phyloP scores from a whole-genome alignment of 1,140 invertebrate genomes.

The Drosophila cardini region DNA sequence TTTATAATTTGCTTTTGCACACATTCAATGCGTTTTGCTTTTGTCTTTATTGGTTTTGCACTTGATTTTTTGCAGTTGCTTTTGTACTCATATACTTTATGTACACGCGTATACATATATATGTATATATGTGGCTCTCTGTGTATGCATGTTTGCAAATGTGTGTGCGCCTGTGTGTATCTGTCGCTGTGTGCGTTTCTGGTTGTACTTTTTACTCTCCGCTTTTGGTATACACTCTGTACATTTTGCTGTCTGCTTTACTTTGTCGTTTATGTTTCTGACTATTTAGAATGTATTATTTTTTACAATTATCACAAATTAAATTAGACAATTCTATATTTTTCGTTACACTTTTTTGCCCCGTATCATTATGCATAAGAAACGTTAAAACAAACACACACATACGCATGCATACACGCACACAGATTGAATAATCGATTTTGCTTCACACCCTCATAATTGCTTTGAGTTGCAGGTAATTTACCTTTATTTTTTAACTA shows the following conservation, averaged over 20 bases:
- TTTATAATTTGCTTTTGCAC: slow-evolving; percentile 34
- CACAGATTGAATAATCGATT: slow-evolving; percentile 80
- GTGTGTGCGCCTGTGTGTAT: slow-evolving; percentile 37
- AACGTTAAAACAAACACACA: slow-evolving; percentile 62
- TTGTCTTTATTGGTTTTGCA: slow-evolving; percentile 42
- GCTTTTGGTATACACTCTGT: slow-evolving; percentile 56
- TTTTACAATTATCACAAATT: slow-evolving; percentile 36
- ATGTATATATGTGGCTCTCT: slow-evolving; percentile 19
- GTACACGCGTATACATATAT: slow-evolving; percentile 28
- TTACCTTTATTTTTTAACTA: slow-evolving; percentile 73
- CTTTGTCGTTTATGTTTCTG: slow-evolving; percentile 30
- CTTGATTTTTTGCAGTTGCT: slow-evolving; percentile 46
- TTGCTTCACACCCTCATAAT: slow-evolving; percentile 53
- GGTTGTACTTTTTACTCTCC: slow-evolving; percentile 60
- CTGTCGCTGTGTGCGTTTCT: slow-evolving; percentile 51
- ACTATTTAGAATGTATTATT: slow-evolving; percentile 10
- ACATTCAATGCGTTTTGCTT: slow-evolving; percentile 50
- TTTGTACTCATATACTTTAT: slow-evolving; percentile 54
- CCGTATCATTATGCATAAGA: slow-evolving; percentile 42
- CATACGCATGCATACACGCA: slow-evolving; percentile 52
- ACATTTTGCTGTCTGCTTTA: slow-evolving; percentile 43
- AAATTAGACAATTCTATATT: slow-evolving; percentile 52
- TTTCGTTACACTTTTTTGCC: slow-evolving; percentile 51
- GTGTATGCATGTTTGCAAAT: slow-evolving; percentile 7
- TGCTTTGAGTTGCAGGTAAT: slow-evolving; percentile 41